phyloP scores from a whole-genome alignment of 1,140 invertebrate genomes.

The Alviniconcha marisindica region DNA sequence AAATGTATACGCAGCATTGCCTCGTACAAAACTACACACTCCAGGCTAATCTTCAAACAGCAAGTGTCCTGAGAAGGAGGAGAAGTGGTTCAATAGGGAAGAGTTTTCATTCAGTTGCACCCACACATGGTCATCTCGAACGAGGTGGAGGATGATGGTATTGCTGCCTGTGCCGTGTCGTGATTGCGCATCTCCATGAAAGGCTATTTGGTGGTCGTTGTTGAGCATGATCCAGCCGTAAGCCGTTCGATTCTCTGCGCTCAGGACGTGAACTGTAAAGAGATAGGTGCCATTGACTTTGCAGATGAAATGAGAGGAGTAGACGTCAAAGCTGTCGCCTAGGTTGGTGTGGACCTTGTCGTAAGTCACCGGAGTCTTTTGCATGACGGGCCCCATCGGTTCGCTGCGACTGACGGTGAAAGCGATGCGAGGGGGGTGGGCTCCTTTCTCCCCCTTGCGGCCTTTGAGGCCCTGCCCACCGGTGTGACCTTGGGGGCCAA shows the following conservation, averaged over 20 bases:
- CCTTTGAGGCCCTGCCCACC: conserved; percentile 59
- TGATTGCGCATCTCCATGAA: conserved; percentile 72
- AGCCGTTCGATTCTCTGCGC: conserved; percentile 68
- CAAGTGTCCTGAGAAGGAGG: conserved; percentile 74
- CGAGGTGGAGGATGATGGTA: conserved; percentile 69
- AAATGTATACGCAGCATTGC: too few species aligned
- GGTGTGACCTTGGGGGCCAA: conserved; percentile 47
- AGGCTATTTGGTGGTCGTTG: conserved; percentile 69
- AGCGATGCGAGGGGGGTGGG: conserved; percentile 60
- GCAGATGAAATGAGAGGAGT: conserved; percentile 74
- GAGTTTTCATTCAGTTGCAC: conserved; percentile 72
- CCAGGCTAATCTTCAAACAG: conserved; percentile 60
- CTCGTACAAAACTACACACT: not conserved
- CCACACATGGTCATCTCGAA: conserved; percentile 72
- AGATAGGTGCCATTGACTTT: conserved; percentile 74
- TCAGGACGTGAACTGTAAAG: conserved; percentile 71
- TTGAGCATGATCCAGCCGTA: conserved; percentile 75
- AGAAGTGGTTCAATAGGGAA: conserved; percentile 72
- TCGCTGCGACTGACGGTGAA: conserved; percentile 71
- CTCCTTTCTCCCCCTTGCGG: conserved; percentile 56
- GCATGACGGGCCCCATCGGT: conserved; percentile 70
- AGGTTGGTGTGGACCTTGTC: conserved; percentile 72
- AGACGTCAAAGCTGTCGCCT: conserved; percentile 70
- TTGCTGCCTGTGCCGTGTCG: conserved; percentile 74
- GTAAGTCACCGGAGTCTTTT: conserved; percentile 72